phyloP scores from a whole-genome alignment of 30 jellyfish, hydroid and myxozoan species.

The Pelagia noctiluca region DNA sequence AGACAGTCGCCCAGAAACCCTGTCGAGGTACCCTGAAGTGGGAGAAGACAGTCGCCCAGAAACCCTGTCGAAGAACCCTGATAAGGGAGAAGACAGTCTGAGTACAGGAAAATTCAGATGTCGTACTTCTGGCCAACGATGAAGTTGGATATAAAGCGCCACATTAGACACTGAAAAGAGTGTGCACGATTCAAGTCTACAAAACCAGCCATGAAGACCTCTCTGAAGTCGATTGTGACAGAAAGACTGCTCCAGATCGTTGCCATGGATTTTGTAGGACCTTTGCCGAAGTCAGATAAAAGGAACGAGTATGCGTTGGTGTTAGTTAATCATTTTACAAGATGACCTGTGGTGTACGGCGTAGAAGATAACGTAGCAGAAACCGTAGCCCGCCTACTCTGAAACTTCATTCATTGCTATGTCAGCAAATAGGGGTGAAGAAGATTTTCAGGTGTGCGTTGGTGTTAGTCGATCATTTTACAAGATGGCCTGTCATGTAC shows the following conservation, averaged over 20 bases:
- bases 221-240: constrained; percentile 32
- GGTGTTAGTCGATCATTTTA: constrained; percentile 14
- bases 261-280: constrained; percentile 53
- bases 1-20: constrained; percentile 22
- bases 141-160: constrained; percentile 20
- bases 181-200: constrained; percentile 26
- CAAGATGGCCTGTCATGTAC: constrained; percentile 23
- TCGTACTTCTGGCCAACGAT: constrained; percentile 67
- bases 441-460: too few relatives aligned
- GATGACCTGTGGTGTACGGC: constrained; percentile 18
- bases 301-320: constrained; percentile 26
- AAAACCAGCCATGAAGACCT: constrained; percentile 29
- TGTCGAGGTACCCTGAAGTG: not conserved
- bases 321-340: constrained; percentile 1
- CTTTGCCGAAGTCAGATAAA: constrained; percentile 43
- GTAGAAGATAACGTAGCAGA: constrained; percentile 18
- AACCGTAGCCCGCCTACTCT: constrained; percentile 28
- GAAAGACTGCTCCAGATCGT: constrained; percentile 23
- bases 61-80: not conserved
- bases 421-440: too few relatives aligned
- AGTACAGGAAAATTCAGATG: constrained; percentile 46
- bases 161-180: constrained; percentile 21
- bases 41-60: not conserved
- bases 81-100: constrained; percentile 41
- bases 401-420: constrained; percentile 20